Evolutionary conservation across 2,797 vertebrate genomes (phyloP).

Genomic region (Melanogrammus aeglefinus): DNA sequence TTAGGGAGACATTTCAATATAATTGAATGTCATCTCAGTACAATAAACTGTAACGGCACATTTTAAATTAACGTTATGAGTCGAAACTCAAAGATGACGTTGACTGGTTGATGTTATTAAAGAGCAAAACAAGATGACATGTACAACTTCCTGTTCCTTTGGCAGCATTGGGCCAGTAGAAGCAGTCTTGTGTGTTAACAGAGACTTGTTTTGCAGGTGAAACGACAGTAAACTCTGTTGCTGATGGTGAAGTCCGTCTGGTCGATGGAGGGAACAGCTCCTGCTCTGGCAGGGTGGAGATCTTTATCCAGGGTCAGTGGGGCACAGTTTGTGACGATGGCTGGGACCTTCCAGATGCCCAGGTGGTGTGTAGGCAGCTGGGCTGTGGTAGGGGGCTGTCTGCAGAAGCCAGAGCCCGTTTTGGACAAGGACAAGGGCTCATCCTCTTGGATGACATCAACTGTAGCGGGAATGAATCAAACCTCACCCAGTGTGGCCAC

Average conservation of each 20-base stretch:
- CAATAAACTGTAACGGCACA: neutral
- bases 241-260: constrained; percentile 45
- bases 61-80: neutral
- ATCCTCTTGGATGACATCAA: too few relatives aligned
- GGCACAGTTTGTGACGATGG: constrained; percentile 40
- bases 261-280: constrained; percentile 29
- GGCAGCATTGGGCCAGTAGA: neutral
- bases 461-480: neutral
- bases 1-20: too few relatives aligned
- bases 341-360: constrained; percentile 24
- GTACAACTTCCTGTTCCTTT: too few relatives aligned
- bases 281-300: constrained; percentile 60
- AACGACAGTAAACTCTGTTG: neutral
- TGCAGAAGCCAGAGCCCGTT: too few relatives aligned
- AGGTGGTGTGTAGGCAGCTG: constrained; percentile 57
- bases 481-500: constrained; percentile 42
- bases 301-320: constrained; percentile 36
- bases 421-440: too few relatives aligned
- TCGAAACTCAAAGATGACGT: neutral
- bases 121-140: neutral
- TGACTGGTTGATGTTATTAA: too few relatives aligned
- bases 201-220: neutral
- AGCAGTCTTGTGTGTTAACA: neutral
- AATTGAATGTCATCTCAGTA: too few relatives aligned
- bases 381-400: constrained; percentile 44